Evolutionary conservation across 2,888 invertebrate species (phyloP).

Genomic region (Heliconius charithonia): DNA sequence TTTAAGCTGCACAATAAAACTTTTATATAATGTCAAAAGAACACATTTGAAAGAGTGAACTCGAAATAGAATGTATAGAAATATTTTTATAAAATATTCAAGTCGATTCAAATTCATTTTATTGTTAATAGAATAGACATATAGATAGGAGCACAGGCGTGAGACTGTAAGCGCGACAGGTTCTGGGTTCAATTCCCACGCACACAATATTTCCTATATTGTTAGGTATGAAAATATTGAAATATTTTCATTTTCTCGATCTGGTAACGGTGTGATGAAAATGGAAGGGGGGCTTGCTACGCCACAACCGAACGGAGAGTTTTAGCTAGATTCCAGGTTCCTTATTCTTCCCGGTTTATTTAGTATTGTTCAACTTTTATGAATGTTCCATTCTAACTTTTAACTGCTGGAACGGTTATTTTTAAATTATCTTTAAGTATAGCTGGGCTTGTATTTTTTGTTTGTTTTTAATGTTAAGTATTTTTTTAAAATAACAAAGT

Average conservation of each 20-base stretch:
- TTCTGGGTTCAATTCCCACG: too few relatives aligned
- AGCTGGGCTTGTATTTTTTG: not conserved
- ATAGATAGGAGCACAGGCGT: too few relatives aligned
- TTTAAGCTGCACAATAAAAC: slow-evolving; percentile 25
- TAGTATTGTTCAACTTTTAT: slow-evolving; percentile 49
- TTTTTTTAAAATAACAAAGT: too few relatives aligned
- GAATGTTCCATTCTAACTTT: slow-evolving; percentile 36
- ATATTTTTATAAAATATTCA: not conserved
- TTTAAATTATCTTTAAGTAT: not conserved
- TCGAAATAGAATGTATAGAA: not conserved
- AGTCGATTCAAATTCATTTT: not conserved
- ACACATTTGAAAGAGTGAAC: not conserved
- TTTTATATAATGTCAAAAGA: not conserved
- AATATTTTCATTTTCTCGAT: too few relatives aligned
- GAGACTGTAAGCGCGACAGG: too few relatives aligned
- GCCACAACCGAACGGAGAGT: too few relatives aligned
- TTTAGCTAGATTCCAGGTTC: too few relatives aligned
- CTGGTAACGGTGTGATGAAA: too few relatives aligned
- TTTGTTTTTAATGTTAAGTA: not conserved
- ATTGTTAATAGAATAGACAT: not conserved
- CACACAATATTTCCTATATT: too few relatives aligned
- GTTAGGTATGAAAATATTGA: too few relatives aligned
- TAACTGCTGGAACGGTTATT: not conserved
- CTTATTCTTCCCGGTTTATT: slow-evolving; percentile 53
- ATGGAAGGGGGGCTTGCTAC: too few relatives aligned